Evolutionary conservation across 2,888 invertebrate species (phyloP).

Genomic region (Pollenia labialis): DNA sequence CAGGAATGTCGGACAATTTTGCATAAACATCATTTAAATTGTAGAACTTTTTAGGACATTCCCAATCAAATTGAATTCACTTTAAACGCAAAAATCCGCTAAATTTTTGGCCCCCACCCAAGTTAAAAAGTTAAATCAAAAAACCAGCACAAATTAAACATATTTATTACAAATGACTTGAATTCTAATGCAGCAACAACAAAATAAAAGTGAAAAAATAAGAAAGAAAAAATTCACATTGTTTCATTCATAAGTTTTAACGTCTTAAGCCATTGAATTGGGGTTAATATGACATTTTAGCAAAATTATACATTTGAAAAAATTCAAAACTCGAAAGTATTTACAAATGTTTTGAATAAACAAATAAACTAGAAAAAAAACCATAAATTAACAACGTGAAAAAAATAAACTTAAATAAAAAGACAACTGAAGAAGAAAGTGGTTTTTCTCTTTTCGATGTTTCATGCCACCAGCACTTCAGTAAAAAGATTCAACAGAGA

Average conservation of each 20-base stretch:
- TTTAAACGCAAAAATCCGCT: neutral
- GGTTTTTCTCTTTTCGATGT: slow-evolving; percentile 27
- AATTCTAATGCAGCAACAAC: slow-evolving; percentile 28
- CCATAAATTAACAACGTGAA: slow-evolving; percentile 29
- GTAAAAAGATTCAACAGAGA: no score
- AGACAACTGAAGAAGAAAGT: slow-evolving; percentile 49
- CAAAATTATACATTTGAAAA: slow-evolving; percentile 40
- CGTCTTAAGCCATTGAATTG: slow-evolving; percentile 51
- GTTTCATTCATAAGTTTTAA: neutral
- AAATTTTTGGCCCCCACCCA: neutral
- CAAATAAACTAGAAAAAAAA: slow-evolving; percentile 23
- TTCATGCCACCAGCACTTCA: neutral
- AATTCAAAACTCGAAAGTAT: slow-evolving; percentile 51
- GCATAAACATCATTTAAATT: no score
- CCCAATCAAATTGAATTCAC: no score
- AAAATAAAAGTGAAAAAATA: neutral
- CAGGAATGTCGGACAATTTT: no score
- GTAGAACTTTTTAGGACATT: no score
- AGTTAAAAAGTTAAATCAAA: neutral
- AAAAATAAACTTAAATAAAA: slow-evolving; percentile 32
- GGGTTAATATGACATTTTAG: slow-evolving; percentile 68
- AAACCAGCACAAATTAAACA: neutral
- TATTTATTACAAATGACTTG: slow-evolving; percentile 4
- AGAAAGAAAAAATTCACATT: neutral
- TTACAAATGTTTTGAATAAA: slow-evolving; percentile 52